phyloP scores from a whole-genome alignment of 35 echinoderm and acorn worm species.

The Eucidaris tribuloides region DNA sequence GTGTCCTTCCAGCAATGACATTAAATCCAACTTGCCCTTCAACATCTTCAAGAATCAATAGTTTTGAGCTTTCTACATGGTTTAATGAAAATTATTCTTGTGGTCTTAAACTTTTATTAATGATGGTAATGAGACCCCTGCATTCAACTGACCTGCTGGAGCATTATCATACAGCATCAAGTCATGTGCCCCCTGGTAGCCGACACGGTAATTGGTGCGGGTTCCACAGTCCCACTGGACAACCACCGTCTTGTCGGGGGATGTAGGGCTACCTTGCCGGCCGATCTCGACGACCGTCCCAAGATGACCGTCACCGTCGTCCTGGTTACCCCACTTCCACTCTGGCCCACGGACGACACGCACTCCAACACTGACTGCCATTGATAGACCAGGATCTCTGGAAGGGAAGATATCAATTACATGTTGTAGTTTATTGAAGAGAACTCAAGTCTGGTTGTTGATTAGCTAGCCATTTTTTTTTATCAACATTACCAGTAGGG shows the following conservation, averaged over 20 bases:
- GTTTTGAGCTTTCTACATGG: too few relatives aligned
- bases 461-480: too few relatives aligned
- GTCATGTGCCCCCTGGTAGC: conserved; percentile 86
- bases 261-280: conserved; percentile 68
- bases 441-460: too few relatives aligned
- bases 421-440: too few relatives aligned
- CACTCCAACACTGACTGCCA: conserved; percentile 46
- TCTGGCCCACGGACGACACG: conserved; percentile 90
- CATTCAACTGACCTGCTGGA: conserved; percentile 74
- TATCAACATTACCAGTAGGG: too few relatives aligned
- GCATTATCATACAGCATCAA: conserved; percentile 91
- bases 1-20: too few relatives aligned
- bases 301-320: conserved; percentile 87
- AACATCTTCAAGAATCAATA: too few relatives aligned
- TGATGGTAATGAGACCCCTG: too few relatives aligned
- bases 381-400: neutral
- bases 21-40: too few relatives aligned
- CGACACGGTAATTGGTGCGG: conserved; percentile 87
- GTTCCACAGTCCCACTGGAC: conserved; percentile 96
- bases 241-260: conserved; percentile 93
- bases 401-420: neutral
- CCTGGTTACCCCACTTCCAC: conserved; percentile 95
- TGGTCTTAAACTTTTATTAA: too few relatives aligned
- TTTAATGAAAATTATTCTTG: too few relatives aligned
- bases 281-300: conserved; percentile 95